Evolutionary conservation across 2,797 vertebrate genomes (phyloP).

Genomic region (Poecilia picta): DNA sequence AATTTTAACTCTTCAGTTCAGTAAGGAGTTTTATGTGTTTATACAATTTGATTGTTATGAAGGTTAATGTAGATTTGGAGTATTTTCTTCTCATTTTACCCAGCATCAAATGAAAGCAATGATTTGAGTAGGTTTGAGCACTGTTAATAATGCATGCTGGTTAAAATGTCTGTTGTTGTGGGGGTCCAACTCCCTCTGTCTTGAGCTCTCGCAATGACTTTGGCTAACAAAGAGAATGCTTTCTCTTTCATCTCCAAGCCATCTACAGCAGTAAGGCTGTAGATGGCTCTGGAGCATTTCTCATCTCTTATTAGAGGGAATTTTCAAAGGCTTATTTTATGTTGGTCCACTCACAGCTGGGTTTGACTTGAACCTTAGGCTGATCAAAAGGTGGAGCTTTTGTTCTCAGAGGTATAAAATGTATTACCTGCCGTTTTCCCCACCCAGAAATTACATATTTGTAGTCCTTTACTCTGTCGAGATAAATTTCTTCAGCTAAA

Average conservation of each 20-base stretch:
- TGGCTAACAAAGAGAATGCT: constrained; percentile 80
- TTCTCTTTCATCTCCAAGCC: constrained; percentile 77
- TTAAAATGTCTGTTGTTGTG: constrained; percentile 46
- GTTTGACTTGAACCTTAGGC: constrained; percentile 67
- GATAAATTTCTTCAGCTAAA: constrained; percentile 39
- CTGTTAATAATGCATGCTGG: constrained; percentile 34
- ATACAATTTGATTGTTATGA: background rate
- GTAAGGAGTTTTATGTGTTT: background rate
- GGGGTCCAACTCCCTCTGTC: constrained; percentile 35
- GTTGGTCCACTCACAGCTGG: constrained; percentile 65
- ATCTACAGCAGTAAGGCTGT: constrained; percentile 51
- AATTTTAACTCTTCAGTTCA: background rate
- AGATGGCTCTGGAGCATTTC: constrained; percentile 56
- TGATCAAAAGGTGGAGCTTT: constrained; percentile 73
- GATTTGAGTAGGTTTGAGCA: constrained; percentile 29
- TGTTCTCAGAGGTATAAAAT: constrained; percentile 69
- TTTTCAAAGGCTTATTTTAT: constrained; percentile 79
- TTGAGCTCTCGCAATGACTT: constrained; percentile 64
- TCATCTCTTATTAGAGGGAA: constrained; percentile 63
- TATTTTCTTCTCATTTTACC: constrained; percentile 12
- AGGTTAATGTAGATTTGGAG: background rate
- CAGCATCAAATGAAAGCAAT: constrained; percentile 9
- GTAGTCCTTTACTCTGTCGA: constrained; percentile 15
- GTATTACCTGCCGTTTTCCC: constrained; percentile 45
- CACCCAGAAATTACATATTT: constrained; percentile 41